Base-by-base conservation (phyloP, 1,140 invertebrate species). In the Thereuonema tuberculata region DNA sequence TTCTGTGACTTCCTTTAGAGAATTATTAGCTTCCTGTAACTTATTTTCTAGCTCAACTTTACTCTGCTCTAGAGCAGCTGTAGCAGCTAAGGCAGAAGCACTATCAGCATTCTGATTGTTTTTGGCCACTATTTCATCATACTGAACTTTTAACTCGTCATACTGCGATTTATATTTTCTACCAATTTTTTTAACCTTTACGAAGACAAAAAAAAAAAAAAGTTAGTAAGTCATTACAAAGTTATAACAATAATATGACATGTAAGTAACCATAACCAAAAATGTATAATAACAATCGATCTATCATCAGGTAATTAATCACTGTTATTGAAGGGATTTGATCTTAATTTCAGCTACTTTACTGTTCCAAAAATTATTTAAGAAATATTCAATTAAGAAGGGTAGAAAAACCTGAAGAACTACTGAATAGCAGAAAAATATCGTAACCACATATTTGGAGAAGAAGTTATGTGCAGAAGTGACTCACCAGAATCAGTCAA, bases 161-260 rank as follows among this genome's bases (percentile, higher is more conserved):
- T 81, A 90, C 66, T 87, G 87, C 2, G 81, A 84, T 71, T 93
- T 94, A 69, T 95, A 95, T 67, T 91, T 92, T 63, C 91, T 86
- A 1, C 89, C 93, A 68, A 95, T 91, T 70, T 88, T 90, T 64
- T 87, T 81, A 50, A 95, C 82, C 76, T 93, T 65, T 15, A n/a
- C n/a, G n/a, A n/a, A n/a, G n/a, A n/a, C n/a, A 67, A 64, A 47
- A 59, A 58, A 27, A 48, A 26, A 15, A 57, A 55, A 31, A 55
- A 12, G 57, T 60, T 31, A 61, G 55, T 57, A 60, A 64, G n/a
- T 58, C 28, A 48, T 29, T 57, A 15, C 56, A 58, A 27, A 61
- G 61, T 25, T 61, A 37, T 37, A 37, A 37, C 5, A 37, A 37
- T 37, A 37, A 37, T 56, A n/a, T n/a, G n/a, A n/a, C n/a, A n/a